These are phyloP conservation scores for Ametastegia equiseti DNA, from an alignment of 2,888 invertebrate species.

Conservation along the genomic window DNA sequence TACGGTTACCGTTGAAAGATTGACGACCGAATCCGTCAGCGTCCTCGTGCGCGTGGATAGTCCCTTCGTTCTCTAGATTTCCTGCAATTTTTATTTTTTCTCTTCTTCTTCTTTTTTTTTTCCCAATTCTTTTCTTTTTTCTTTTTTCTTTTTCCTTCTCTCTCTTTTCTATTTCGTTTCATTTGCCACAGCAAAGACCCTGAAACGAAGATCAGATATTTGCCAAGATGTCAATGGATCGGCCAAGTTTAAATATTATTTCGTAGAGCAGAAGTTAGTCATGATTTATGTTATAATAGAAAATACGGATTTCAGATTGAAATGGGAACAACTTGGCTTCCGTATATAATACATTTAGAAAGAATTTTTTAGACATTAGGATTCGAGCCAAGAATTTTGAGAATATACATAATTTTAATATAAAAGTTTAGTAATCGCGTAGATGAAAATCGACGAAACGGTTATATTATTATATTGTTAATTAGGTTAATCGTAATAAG, in stretches of 20 bases:
- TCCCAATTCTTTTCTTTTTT: background rate
- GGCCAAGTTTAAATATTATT: background rate
- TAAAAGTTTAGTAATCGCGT: background rate
- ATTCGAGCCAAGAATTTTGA: constrained; percentile 1
- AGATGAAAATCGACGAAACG: background rate
- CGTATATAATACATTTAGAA: background rate
- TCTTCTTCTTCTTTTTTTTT: background rate
- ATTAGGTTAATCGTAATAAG: background rate
- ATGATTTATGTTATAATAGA: background rate
- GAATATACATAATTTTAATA: background rate
- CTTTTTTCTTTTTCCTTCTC: background rate
- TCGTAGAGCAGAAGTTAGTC: background rate
- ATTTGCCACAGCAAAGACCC: background rate
- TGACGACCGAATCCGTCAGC: constrained; percentile 73
- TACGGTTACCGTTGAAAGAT: constrained; percentile 71
- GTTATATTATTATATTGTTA: background rate
- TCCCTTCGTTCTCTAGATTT: constrained; percentile 59
- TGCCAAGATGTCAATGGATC: background rate
- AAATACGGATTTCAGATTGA: background rate
- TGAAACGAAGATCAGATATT: background rate
- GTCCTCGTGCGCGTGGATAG: constrained; percentile 63
- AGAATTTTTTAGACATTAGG: background rate
- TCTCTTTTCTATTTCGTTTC: background rate
- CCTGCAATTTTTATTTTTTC: constrained; percentile 51
- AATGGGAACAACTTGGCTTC: background rate